phyloP scores from a whole-genome alignment of 2,797 vertebrate species.

The Coendou prehensilis region DNA sequence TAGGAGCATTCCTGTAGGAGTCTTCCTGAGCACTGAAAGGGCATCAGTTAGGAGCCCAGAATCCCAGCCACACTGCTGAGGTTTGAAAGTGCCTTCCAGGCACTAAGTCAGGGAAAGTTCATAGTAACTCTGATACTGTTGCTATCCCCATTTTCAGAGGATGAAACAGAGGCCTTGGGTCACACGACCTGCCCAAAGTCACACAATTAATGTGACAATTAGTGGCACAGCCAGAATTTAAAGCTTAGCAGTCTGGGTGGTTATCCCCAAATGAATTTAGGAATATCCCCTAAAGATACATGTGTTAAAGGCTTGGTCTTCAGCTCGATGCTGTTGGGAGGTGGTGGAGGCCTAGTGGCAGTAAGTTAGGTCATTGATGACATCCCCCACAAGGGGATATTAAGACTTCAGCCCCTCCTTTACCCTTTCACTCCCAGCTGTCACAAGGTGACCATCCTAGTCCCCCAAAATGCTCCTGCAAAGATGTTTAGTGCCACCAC shows the following conservation, averaged over 20 bases:
- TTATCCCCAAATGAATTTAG: not conserved
- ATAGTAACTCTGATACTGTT: not conserved
- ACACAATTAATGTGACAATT: not conserved
- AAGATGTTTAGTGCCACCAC: not conserved
- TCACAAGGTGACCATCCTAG: not conserved
- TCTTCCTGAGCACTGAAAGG: not conserved
- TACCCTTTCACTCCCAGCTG: not conserved
- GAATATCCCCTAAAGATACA: not conserved
- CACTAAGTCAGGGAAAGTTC: slow-evolving; percentile 8
- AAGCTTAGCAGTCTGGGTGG: not conserved
- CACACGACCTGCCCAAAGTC: not conserved
- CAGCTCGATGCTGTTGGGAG: not conserved
- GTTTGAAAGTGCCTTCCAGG: not conserved
- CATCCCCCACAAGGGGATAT: not conserved
- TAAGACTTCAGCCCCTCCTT: not conserved
- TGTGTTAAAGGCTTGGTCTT: not conserved
- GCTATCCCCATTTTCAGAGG: not conserved
- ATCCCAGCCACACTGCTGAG: not conserved
- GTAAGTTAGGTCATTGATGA: not conserved
- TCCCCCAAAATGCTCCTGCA: not conserved
- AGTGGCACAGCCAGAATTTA: not conserved
- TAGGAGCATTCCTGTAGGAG: not conserved
- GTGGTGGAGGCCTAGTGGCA: not conserved
- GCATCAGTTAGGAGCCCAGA: not conserved
- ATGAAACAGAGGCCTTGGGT: slow-evolving; percentile 1